A percentile compares a stretch with the other conserved stretches of the same genome.
Conservation (phyloP, 2,888 invertebrate species). For the Pemphredon lugubris region DNA sequence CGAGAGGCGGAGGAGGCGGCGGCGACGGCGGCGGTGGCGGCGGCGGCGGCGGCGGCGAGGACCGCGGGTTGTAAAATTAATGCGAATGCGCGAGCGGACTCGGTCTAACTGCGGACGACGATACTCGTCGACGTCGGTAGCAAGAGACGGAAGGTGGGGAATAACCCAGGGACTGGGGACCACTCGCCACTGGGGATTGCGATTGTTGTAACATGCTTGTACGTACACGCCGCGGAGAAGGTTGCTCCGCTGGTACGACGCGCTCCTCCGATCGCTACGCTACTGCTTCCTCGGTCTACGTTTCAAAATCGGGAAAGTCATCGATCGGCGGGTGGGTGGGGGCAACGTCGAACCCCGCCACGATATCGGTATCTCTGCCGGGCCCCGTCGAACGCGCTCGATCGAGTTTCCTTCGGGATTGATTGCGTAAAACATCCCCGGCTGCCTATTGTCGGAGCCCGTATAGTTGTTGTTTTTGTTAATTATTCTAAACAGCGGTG, state of each 20-base stretch:
- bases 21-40: neutral
- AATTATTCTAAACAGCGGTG: too few relatives aligned
- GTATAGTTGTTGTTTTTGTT: too few relatives aligned
- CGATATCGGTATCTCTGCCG: slow-evolving; percentile 3
- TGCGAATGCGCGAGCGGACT: slow-evolving; percentile 80
- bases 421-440: neutral
- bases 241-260: slow-evolving; percentile 29
- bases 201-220: slow-evolving; percentile 49
- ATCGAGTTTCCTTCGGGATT: slow-evolving; percentile 10
- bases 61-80: slow-evolving; percentile 70
- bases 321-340: slow-evolving; percentile 14
- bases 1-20: neutral
- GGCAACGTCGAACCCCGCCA: neutral
- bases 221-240: slow-evolving; percentile 40
- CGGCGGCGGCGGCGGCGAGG: slow-evolving; percentile 26
- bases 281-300: slow-evolving; percentile 51
- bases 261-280: slow-evolving; percentile 40
- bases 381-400: neutral
- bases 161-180: slow-evolving; percentile 64
- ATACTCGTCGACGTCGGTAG: slow-evolving; percentile 70
- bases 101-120: slow-evolving; percentile 79
- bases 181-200: slow-evolving; percentile 50
- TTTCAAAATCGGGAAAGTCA: slow-evolving; percentile 69
- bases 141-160: slow-evolving; percentile 61
- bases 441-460: neutral